Evolutionary conservation across 2,797 vertebrate species (phyloP).

Genomic region (Diplodus puntazzo): DNA sequence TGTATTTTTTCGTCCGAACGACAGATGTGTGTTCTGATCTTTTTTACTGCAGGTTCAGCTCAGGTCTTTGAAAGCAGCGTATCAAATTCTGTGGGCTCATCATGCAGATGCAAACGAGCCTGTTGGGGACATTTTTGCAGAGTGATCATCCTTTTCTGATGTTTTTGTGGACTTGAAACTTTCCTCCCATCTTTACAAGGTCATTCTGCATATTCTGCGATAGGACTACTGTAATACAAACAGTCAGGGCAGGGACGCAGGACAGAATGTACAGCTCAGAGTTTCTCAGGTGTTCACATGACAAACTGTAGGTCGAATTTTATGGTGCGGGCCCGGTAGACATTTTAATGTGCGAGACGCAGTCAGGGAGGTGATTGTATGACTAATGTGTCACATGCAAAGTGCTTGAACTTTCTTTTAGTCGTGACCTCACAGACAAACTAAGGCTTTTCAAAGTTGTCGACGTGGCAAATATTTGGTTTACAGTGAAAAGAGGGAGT

Average conservation of each 20-base stretch:
- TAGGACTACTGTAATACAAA: neutral
- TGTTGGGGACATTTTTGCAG: constrained; percentile 41
- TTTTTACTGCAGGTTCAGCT: constrained; percentile 23
- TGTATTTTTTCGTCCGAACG: too few relatives aligned
- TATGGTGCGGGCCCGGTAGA: neutral
- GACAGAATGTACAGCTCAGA: neutral
- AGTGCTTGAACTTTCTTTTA: neutral
- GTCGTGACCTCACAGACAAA: neutral
- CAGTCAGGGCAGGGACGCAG: neutral
- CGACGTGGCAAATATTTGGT: neutral
- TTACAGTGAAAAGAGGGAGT: neutral
- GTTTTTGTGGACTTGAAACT: neutral
- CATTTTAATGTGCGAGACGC: neutral
- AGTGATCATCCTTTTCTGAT: neutral
- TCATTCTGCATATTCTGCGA: constrained; percentile 12
- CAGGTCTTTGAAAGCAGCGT: constrained; percentile 42
- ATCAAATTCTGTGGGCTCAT: constrained; percentile 75
- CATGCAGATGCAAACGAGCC: constrained; percentile 43
- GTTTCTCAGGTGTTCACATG: neutral
- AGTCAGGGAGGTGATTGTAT: constrained; percentile 6
- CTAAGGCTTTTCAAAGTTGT: neutral
- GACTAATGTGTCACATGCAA: constrained; percentile 6
- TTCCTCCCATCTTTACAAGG: neutral
- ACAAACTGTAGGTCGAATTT: neutral
- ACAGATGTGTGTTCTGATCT: neutral